These are phyloP conservation scores for Subanguina moxae DNA, from an alignment of 1,140 invertebrate species.

Conservation along the genomic window DNA sequence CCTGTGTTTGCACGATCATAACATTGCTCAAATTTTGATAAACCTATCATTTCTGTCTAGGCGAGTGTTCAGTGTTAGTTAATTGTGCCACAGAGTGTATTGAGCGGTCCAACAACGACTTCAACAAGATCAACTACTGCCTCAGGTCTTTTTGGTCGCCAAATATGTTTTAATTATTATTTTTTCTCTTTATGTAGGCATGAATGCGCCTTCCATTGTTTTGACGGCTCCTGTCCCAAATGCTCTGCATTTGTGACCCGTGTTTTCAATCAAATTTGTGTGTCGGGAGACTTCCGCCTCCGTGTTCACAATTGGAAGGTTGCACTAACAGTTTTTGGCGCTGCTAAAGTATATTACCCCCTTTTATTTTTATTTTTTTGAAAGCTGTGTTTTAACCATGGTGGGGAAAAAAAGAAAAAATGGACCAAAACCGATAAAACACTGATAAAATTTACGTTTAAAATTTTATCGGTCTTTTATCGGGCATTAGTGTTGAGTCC, in stretches of 20 bases:
- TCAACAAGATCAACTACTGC: constrained; percentile 48
- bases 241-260: constrained; percentile 52
- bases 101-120: constrained; percentile 38
- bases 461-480: too few species aligned
- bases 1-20: too few species aligned
- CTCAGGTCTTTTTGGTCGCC: constrained; percentile 21
- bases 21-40: too few species aligned
- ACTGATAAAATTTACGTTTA: too few species aligned
- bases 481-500: too few species aligned
- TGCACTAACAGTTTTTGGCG: not conserved
- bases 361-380: too few species aligned
- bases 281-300: constrained; percentile 44
- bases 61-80: constrained; percentile 46
- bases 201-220: constrained; percentile 51
- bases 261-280: constrained; percentile 54
- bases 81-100: constrained; percentile 51
- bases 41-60: too few species aligned
- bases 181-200: constrained; percentile 19
- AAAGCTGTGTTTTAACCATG: not conserved
- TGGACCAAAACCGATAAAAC: too few species aligned
- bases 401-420: not conserved
- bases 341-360: not conserved
- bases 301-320: constrained; percentile 39
- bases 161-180: not conserved
- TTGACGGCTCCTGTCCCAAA: constrained; percentile 49